Conservation (phyloP, 2,113 vertebrate genomes). For the Tragelaphus strepsiceros region DNA sequence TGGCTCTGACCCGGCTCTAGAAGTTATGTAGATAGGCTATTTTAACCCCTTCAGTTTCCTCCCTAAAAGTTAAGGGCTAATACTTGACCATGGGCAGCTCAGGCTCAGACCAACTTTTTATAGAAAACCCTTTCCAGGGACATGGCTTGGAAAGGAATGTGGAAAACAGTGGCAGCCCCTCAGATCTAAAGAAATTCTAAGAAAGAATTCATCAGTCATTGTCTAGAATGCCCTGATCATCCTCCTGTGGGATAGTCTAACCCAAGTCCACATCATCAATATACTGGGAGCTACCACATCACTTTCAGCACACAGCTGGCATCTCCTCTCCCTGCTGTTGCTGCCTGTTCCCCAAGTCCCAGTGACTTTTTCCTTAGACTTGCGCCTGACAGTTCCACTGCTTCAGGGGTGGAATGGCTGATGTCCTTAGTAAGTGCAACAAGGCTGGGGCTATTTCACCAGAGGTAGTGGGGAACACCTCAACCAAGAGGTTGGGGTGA, state of each 20-base stretch:
- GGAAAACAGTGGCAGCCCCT: neutral
- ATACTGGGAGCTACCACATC: neutral
- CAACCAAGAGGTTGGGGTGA: neutral
- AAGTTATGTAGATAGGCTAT: neutral
- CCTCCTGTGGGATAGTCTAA: neutral
- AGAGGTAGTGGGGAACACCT: neutral
- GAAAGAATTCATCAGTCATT: neutral
- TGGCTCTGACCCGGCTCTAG: slow-evolving; percentile 33
- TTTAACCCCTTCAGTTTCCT: slow-evolving; percentile 39
- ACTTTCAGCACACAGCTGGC: neutral
- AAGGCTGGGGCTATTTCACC: neutral
- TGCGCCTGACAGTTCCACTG: neutral
- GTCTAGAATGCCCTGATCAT: neutral
- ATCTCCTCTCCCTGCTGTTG: neutral
- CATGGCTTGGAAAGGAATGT: neutral
- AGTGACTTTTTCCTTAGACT: neutral
- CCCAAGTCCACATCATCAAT: neutral
- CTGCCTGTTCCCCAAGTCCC: neutral
- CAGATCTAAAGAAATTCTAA: neutral
- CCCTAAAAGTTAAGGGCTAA: neutral
- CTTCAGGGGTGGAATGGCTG: neutral
- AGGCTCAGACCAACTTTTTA: neutral
- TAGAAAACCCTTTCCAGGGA: neutral
- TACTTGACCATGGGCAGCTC: neutral
- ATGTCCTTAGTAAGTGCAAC: neutral